Percentiles rank a stretch among this genome's conserved stretches.
Evolutionary conservation across 1,140 invertebrate species (phyloP).

Genomic region (Agrilus planipennis): DNA sequence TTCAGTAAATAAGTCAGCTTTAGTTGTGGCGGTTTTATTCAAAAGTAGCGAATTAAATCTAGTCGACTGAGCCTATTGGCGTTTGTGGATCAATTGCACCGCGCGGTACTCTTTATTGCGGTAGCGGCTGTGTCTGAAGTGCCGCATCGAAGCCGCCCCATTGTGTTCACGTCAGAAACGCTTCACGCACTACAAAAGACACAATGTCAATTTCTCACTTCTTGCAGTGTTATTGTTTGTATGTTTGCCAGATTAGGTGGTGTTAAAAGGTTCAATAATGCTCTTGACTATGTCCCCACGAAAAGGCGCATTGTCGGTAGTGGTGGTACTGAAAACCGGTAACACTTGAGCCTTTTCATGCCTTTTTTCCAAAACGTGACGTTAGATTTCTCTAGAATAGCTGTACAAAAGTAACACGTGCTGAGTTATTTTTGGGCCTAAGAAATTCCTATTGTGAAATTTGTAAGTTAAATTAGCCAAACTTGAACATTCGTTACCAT

Average conservation of each 20-base stretch:
- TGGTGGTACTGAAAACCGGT: no score
- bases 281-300: not conserved
- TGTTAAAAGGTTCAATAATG: slow-evolving; percentile 11
- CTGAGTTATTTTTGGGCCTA: no score
- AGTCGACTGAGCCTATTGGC: slow-evolving; percentile 23
- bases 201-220: slow-evolving; percentile 30
- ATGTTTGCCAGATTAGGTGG: slow-evolving; percentile 23
- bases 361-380: no score
- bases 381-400: no score
- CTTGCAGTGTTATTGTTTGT: slow-evolving; percentile 28
- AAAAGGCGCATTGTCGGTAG: no score
- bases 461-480: no score
- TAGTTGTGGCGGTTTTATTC: no score
- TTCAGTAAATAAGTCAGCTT: no score
- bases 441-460: no score
- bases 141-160: slow-evolving; percentile 24
- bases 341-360: no score
- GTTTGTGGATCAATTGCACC: slow-evolving; percentile 10
- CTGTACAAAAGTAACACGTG: no score
- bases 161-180: slow-evolving; percentile 22
- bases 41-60: slow-evolving; percentile 28
- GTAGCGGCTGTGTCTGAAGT: slow-evolving; percentile 18
- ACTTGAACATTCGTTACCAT: no score
- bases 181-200: slow-evolving; percentile 27
- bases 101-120: slow-evolving; percentile 21